Conservation (phyloP, 2,888 invertebrate genomes). For the Aleiodes testaceus region DNA sequence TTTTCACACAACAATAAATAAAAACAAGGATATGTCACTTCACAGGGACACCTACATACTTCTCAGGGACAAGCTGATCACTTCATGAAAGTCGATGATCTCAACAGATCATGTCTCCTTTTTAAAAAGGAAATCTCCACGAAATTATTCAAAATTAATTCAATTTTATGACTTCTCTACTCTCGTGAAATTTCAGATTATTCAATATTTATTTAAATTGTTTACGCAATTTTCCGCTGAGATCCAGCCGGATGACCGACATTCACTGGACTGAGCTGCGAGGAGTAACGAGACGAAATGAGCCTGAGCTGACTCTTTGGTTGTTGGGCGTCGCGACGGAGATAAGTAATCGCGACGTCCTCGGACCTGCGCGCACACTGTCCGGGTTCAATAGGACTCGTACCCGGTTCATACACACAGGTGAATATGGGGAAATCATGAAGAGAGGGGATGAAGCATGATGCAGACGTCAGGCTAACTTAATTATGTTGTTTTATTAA, state of each 20-base stretch:
- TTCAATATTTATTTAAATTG: neutral
- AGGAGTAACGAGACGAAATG: conserved; percentile 30
- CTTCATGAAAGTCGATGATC: too few species aligned
- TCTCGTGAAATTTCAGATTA: neutral
- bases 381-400: conserved; percentile 14
- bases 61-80: too few species aligned
- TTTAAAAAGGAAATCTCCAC: too few species aligned
- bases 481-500: neutral
- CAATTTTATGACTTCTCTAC: too few species aligned
- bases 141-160: too few species aligned
- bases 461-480: neutral
- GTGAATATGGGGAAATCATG: conserved; percentile 6
- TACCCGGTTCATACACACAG: neutral
- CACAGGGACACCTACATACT: too few species aligned
- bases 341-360: conserved; percentile 26
- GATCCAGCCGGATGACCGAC: conserved; percentile 35
- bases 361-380: conserved; percentile 38
- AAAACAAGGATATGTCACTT: too few species aligned
- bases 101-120: too few species aligned
- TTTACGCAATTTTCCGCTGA: neutral
- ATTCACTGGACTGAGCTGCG: conserved; percentile 45
- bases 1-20: too few species aligned
- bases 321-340: conserved; percentile 34
- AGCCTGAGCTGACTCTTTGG: conserved; percentile 5
- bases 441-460: neutral